Evolutionary conservation across 2,113 vertebrate species (phyloP), one percentile per base, ranked within the genome.

Genomic region (Alces alces): DNA sequence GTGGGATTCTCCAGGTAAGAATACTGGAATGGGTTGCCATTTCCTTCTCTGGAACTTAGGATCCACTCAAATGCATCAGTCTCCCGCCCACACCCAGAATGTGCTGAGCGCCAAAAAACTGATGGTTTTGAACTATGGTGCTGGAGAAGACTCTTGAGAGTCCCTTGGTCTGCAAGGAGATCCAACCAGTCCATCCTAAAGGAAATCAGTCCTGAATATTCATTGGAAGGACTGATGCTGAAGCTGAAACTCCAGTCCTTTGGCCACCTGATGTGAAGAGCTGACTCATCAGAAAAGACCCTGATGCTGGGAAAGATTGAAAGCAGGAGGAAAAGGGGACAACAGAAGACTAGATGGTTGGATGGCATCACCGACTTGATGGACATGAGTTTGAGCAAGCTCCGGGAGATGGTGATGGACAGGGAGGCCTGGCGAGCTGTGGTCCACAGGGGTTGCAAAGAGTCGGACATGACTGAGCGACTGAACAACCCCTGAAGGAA

Each of bases 311-410:
- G 17, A 70, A 70, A 70, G 64, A 70, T 0, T 70, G 64, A 36
- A 0, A 9, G 19, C 0, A 4, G 4, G 9, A 70, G n/a, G 17
- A 36, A n/a, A 70, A 70, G 64, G 9, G 64, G n/a, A 0, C 0
- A 1, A 36, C n/a, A 70, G n/a, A 70, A 4, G n/a, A 23, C 12
- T 9, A 70, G 19, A 23, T 3, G 19, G n/a, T 1, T 23, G 66
- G 16, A 70, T 70, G 66, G 66, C 19, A 36, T 70, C 66, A 70
- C 66, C 0, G 6, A 73, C 70, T 43, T 1, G 0, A 30, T 43
- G 70, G 0, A 39, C 1, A 6, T 25, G 2, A 25, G 12, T 43
- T 7, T 39, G 11, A 73, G 21, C 6, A 6, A 43, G 21, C 23
- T 73, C 70, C 1, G 0, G 36, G 36, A 73, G 11, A 3, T 14